A percentile compares a stretch with the other conserved stretches of the same genome.
Evolutionary conservation across 2,797 vertebrate genomes (phyloP).

Genomic region (Micrastur ruficollis): DNA sequence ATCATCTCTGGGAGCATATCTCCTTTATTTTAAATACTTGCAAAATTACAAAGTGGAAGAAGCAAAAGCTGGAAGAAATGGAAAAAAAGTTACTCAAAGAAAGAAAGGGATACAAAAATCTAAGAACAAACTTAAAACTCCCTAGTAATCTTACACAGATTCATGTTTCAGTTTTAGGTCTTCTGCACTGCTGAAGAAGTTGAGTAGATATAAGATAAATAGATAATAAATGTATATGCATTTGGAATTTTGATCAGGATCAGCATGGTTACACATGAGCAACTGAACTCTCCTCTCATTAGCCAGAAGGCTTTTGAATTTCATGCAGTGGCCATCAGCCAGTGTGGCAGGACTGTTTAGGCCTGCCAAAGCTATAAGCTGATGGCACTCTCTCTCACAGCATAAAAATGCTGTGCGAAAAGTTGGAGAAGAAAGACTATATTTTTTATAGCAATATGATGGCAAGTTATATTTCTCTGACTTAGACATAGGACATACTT

Average conservation of each 20-base stretch:
- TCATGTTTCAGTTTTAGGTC: neutral
- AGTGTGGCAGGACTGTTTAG: neutral
- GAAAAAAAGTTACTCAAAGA: neutral
- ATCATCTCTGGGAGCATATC: neutral
- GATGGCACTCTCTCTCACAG: neutral
- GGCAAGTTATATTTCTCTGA: neutral
- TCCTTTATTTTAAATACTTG: neutral
- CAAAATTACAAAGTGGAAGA: neutral
- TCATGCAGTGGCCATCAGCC: neutral
- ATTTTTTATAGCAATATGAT: neutral
- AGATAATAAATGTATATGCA: neutral
- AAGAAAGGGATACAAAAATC: neutral
- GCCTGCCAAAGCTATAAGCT: neutral
- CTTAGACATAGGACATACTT: neutral
- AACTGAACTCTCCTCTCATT: neutral
- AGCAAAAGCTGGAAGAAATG: neutral
- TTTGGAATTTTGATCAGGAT: neutral
- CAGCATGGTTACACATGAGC: neutral
- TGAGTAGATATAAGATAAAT: neutral
- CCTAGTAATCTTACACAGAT: neutral
- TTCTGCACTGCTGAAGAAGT: neutral
- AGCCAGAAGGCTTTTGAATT: neutral
- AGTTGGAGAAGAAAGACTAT: neutral
- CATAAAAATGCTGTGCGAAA: neutral
- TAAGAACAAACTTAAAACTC: neutral